phyloP scores from a whole-genome alignment of 2,888 invertebrate species.

The Eurytoma californica region DNA sequence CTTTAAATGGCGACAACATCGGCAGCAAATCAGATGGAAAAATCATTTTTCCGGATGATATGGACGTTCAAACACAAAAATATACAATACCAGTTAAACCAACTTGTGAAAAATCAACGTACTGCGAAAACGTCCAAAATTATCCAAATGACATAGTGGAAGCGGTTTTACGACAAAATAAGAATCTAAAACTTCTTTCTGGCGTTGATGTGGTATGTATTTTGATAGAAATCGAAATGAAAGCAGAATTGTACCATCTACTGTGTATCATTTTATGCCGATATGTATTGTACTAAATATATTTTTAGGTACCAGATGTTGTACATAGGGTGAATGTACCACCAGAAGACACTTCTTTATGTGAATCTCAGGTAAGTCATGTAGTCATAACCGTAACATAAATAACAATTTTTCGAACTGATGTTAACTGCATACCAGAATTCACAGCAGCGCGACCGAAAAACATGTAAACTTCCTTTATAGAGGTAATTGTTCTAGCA shows the following conservation, averaged over 20 bases:
- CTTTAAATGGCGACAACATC: conserved; percentile 8
- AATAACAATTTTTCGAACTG: too few relatives aligned
- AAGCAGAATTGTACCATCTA: too few relatives aligned
- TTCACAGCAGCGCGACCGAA: too few relatives aligned
- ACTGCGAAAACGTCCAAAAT: conserved; percentile 61
- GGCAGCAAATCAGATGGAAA: conserved; percentile 55
- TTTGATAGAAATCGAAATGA: neutral
- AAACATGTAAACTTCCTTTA: too few relatives aligned
- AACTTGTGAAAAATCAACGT: conserved; percentile 62
- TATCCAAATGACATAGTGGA: conserved; percentile 65
- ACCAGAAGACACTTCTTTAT: conserved; percentile 59
- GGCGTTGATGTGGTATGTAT: conserved; percentile 61
- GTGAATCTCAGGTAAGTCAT: conserved; percentile 59
- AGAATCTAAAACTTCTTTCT: conserved; percentile 62
- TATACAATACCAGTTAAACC: conserved; percentile 41
- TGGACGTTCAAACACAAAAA: neutral
- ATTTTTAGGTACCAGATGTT: conserved; percentile 58
- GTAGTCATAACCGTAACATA: neutral
- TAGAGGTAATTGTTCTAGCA: too few relatives aligned
- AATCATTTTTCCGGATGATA: conserved; percentile 64
- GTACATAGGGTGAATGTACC: conserved; percentile 58
- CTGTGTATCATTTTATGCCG: too few relatives aligned
- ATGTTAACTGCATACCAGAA: too few relatives aligned
- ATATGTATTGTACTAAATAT: neutral
- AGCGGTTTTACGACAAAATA: conserved; percentile 58